Conservation (phyloP, 2,113 vertebrate genomes). For the Heptranchias perlo region DNA sequence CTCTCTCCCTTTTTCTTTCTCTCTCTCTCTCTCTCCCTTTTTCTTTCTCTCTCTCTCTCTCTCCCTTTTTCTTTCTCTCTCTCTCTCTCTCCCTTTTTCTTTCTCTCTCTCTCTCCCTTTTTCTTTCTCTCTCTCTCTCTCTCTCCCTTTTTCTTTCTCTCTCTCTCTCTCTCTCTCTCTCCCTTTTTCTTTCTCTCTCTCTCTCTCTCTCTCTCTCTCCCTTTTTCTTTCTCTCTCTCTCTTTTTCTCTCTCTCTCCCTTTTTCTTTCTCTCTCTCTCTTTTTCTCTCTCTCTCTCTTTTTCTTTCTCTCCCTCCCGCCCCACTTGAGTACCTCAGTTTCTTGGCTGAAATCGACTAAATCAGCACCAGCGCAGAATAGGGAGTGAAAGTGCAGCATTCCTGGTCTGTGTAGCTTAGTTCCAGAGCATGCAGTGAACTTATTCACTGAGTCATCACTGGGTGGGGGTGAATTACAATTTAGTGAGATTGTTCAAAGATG, state of each 20-base stretch:
- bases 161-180: not conserved
- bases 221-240: not conserved
- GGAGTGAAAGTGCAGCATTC: not conserved
- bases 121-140: not conserved
- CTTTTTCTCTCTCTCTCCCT: not conserved
- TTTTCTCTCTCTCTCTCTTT: not conserved
- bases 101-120: not conserved
- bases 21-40: not conserved
- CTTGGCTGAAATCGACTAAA: not conserved
- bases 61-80: not conserved
- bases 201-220: not conserved
- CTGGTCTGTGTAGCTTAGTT: not conserved
- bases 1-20: not conserved
- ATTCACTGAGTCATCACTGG: not conserved
- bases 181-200: not conserved
- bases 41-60: not conserved
- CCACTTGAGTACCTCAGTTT: too few species aligned
- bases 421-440: not conserved
- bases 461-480: not conserved
- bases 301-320: not conserved
- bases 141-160: not conserved
- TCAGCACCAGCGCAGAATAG: not conserved
- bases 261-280: not conserved
- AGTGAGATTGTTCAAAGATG: not conserved
- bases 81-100: not conserved